Base-by-base conservation (phyloP, 2,888 invertebrate species). In the Quadroppia sp. region DNA sequence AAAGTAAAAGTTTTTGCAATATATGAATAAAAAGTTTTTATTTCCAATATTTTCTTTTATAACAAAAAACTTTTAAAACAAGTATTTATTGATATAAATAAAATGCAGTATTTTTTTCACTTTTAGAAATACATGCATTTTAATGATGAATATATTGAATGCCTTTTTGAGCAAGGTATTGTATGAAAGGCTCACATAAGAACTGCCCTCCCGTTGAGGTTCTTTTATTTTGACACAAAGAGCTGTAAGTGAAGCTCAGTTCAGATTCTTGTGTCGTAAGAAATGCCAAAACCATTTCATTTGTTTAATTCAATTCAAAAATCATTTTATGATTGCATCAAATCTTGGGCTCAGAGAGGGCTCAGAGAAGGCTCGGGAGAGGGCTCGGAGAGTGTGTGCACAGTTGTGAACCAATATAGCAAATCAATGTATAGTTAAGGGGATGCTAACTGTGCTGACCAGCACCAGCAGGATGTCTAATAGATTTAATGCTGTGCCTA, bases 191-290 rank as follows among this genome's bases (percentile, higher is more conserved):
- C 28, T 53, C 11, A 45, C 45, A 45, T 15, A 45, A 45, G 45
- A 36, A 2, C 45, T 45, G 2, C 45, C 45, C 45, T 45, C 53
- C 23, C 53, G 53, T 7, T 53, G 53, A 13, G 53, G 17, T 2
- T 53, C n/a, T 53, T 53, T 25, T 20, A 20, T 53, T 53, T 53
- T 53, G 53, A 53, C 53, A 53, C 53, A 53, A 53, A 53, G 53
- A 53, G 53, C 7, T 53, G 53, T 50, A 53, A 53, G 23, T 53
- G 23, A 53, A 20, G 23, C 53, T 53, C 13, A 53, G 53, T 53
- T 53, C 23, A 53, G 28, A 25, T 53, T 53, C 53, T 53, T 6
- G 3, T 25, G 7, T 25, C 50, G 53, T 53, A 25, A 53, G 53
- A 53, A 53, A 53, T 53, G 53, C 53, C 53, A 53, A 53, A 50